phyloP scores from a whole-genome alignment of 2,797 vertebrate species.

The Rhynchotus rufescens region DNA sequence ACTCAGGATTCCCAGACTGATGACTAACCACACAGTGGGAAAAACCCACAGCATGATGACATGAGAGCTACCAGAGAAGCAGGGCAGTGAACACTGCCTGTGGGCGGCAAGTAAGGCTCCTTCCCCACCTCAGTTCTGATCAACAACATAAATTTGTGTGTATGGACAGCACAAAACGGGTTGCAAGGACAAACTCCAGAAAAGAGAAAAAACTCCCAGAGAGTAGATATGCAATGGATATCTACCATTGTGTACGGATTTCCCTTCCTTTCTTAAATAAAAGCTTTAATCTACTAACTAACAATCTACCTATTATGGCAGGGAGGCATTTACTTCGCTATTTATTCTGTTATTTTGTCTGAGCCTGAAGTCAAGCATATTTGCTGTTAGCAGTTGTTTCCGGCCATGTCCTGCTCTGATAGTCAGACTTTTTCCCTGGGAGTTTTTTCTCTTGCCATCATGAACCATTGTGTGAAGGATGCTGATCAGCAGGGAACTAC shows the following conservation, averaged over 20 bases:
- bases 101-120: neutral
- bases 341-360: neutral
- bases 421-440: neutral
- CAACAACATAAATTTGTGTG: neutral
- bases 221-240: neutral
- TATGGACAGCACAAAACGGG: neutral
- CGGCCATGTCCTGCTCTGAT: neutral
- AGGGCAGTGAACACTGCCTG: neutral
- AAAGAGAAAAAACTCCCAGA: neutral
- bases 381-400: neutral
- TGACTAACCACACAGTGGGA: rapidly evolving
- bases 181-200: neutral
- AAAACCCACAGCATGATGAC: neutral
- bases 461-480: too few relatives aligned
- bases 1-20: neutral
- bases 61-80: neutral
- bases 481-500: too few relatives aligned
- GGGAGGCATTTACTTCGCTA: neutral
- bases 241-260: neutral
- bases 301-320: neutral
- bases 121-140: neutral
- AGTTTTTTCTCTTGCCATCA: too few relatives aligned
- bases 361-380: neutral
- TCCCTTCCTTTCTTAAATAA: neutral
- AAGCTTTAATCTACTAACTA: neutral